Conservation (phyloP, 2,797 vertebrate genomes). For the Eospalax fontanierii region DNA sequence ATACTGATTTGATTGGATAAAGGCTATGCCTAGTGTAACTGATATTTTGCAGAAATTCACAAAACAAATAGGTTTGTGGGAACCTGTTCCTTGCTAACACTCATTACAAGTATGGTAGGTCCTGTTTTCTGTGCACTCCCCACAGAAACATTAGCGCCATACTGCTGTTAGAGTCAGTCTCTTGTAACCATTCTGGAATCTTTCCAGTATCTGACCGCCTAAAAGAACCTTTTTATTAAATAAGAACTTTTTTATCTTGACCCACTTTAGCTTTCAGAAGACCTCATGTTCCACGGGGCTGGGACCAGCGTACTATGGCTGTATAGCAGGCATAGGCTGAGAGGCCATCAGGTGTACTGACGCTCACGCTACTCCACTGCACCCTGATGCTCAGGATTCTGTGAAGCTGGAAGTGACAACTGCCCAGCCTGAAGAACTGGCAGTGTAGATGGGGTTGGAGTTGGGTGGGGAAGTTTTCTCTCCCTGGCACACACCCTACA, state of each 20-base stretch:
- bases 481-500: not conserved
- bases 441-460: not conserved
- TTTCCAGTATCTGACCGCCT: not conserved
- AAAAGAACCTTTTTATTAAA: not conserved
- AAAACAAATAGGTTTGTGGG: constrained; percentile 39
- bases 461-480: not conserved
- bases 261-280: not conserved
- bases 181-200: not conserved
- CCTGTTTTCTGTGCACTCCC: not conserved
- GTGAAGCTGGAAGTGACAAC: not conserved
- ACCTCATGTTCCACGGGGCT: not conserved
- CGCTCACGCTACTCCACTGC: not conserved
- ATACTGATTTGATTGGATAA: constrained; percentile 30
- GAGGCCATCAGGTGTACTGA: not conserved
- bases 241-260: not conserved
- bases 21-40: not conserved
- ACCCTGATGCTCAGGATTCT: not conserved
- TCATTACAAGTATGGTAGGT: constrained; percentile 7
- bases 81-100: constrained; percentile 32
- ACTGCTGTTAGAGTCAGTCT: not conserved
- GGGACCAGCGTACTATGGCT: not conserved
- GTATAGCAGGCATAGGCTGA: too few relatives aligned
- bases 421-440: not conserved
- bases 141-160: not conserved
- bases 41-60: constrained; percentile 54